Conservation (phyloP, 2,113 vertebrate genomes). For the Varanus komodoensis region DNA sequence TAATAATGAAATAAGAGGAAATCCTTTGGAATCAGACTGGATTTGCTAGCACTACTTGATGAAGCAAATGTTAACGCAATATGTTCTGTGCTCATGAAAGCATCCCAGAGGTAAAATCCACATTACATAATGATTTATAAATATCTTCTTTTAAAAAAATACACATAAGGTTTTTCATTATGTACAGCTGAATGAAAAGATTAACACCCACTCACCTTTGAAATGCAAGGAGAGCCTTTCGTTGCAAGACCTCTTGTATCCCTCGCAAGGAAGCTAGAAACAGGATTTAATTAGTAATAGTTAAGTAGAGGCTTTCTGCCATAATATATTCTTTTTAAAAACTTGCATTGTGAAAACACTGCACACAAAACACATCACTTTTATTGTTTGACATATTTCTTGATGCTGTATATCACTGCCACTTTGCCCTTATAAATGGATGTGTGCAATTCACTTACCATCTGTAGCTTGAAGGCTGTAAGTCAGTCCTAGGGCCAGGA, state of each 20-base stretch:
- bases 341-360: background rate
- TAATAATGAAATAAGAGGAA: constrained; percentile 63
- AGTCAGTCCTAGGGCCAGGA: constrained; percentile 91
- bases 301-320: background rate
- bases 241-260: constrained; percentile 95
- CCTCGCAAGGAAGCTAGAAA: constrained; percentile 91
- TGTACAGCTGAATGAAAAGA: constrained; percentile 66
- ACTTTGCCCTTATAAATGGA: background rate
- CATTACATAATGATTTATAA: constrained; percentile 68
- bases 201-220: constrained; percentile 88
- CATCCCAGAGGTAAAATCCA: constrained; percentile 58
- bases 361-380: background rate
- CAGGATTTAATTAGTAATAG: constrained; percentile 66
- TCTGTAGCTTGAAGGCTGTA: constrained; percentile 98
- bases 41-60: constrained; percentile 43
- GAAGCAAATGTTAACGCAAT: constrained; percentile 43
- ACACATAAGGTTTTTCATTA: constrained; percentile 60
- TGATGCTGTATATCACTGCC: background rate
- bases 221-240: constrained; percentile 96
- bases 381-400: background rate
- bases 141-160: constrained; percentile 59
- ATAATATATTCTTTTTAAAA: constrained; percentile 26
- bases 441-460: constrained; percentile 77
- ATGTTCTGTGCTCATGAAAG: constrained; percentile 41
- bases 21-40: constrained; percentile 35